phyloP scores from a whole-genome alignment of 2,113 vertebrate genomes.

The Phaethon lepturus region DNA sequence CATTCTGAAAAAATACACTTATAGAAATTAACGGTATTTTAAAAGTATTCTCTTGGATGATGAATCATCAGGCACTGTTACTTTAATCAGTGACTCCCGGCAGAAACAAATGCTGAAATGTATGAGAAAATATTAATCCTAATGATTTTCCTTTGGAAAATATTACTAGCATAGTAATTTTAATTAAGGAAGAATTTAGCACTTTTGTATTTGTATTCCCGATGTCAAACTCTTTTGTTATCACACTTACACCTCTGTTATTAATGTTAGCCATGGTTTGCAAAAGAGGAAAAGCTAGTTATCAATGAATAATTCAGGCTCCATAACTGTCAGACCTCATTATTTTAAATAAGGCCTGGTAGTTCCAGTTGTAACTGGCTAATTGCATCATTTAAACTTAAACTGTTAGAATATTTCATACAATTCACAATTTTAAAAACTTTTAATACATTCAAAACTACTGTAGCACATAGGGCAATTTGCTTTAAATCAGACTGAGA shows the following conservation, averaged over 20 bases:
- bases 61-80: constrained; percentile 21
- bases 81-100: constrained; percentile 15
- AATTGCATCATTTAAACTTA: constrained; percentile 83
- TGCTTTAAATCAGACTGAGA: constrained; percentile 69
- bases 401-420: constrained; percentile 77
- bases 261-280: constrained; percentile 79
- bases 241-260: constrained; percentile 81
- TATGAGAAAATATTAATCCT: constrained; percentile 64
- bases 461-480: constrained; percentile 76
- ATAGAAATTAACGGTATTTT: constrained; percentile 32
- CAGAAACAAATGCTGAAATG: constrained; percentile 46
- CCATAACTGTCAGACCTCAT: constrained; percentile 84
- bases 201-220: constrained; percentile 75
- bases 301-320: constrained; percentile 85
- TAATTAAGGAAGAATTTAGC: constrained; percentile 79
- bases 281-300: constrained; percentile 80
- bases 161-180: constrained; percentile 66
- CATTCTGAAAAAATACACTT: background rate
- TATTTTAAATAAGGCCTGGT: constrained; percentile 83
- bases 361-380: constrained; percentile 80
- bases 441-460: constrained; percentile 77
- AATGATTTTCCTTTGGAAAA: constrained; percentile 73
- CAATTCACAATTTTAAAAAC: constrained; percentile 76
- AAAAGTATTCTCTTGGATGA: constrained; percentile 14
- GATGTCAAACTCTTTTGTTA: constrained; percentile 79